phyloP scores from a whole-genome alignment of 2,888 invertebrate species.

The Abscondita cerata region DNA sequence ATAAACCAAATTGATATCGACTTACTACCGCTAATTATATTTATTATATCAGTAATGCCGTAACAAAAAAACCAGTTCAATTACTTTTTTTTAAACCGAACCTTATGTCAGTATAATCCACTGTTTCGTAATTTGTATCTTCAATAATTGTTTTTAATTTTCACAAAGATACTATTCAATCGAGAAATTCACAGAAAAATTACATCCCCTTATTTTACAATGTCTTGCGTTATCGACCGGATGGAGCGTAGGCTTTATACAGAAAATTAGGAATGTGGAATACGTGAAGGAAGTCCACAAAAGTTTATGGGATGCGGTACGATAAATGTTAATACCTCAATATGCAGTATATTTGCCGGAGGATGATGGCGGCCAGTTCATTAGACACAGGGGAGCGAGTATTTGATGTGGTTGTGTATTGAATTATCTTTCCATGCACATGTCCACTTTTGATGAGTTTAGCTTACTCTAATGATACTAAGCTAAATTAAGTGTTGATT shows the following conservation, averaged over 20 bases:
- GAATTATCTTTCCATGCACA: constrained; percentile 30
- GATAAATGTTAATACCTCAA: constrained; percentile 60
- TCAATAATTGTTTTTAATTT: no score
- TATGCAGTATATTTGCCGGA: constrained; percentile 58
- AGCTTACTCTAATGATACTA: constrained; percentile 34
- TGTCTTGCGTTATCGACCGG: background rate
- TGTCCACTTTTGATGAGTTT: constrained; percentile 40
- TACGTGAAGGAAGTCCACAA: constrained; percentile 35
- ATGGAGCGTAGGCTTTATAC: constrained; percentile 6
- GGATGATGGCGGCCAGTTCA: constrained; percentile 50
- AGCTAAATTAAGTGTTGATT: constrained; percentile 38
- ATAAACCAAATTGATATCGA: constrained; percentile 20
- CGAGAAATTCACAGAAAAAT: background rate
- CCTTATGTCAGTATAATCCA: no score
- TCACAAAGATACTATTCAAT: no score
- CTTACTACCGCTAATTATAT: constrained; percentile 22
- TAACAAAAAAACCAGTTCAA: constrained; percentile 21
- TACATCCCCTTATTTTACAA: background rate
- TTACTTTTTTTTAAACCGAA: constrained; percentile 5
- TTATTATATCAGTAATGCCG: constrained; percentile 20
- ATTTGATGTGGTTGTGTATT: constrained; percentile 31
- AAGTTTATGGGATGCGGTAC: constrained; percentile 47
- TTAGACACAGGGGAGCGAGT: constrained; percentile 43
- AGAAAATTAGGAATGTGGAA: constrained; percentile 18
- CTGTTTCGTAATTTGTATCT: no score